A percentile compares a stretch with the other conserved stretches of the same genome.
These are phyloP conservation scores for Euphonia xanthogaster DNA, from an alignment of 2,797 vertebrate genomes.

Conservation along the genomic window DNA sequence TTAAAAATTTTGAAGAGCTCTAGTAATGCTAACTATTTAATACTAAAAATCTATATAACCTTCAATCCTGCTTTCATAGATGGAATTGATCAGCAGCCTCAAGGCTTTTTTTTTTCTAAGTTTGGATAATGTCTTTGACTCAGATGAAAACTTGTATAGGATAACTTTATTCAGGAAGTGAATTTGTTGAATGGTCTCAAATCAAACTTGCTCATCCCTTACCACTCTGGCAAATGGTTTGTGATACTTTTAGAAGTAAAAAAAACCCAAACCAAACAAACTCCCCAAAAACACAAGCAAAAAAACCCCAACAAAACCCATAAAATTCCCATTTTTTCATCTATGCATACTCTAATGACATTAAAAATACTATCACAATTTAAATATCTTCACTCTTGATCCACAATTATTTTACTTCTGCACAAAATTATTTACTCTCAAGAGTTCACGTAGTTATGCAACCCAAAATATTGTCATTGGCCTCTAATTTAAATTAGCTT, in stretches of 20 bases:
- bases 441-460: neutral
- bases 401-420: neutral
- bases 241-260: neutral
- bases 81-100: neutral
- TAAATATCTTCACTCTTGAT: neutral
- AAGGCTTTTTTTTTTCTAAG: neutral
- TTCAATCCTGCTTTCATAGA: neutral
- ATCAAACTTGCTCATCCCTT: neutral
- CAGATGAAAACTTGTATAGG: neutral
- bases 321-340: neutral
- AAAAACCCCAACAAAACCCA: rapidly evolving
- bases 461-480: neutral
- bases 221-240: neutral
- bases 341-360: rapidly evolving
- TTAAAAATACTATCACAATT: neutral
- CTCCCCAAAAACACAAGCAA: neutral
- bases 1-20: conserved; percentile 16
- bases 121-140: neutral
- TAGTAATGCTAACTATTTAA: neutral
- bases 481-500: neutral
- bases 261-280: neutral
- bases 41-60: neutral
- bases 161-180: neutral
- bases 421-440: neutral
- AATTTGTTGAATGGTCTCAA: neutral